A percentile compares a stretch with the other conserved stretches of the same genome.
Evolutionary conservation across 2,888 invertebrate species (phyloP).

Genomic region (Andrena chrysosceles): DNA sequence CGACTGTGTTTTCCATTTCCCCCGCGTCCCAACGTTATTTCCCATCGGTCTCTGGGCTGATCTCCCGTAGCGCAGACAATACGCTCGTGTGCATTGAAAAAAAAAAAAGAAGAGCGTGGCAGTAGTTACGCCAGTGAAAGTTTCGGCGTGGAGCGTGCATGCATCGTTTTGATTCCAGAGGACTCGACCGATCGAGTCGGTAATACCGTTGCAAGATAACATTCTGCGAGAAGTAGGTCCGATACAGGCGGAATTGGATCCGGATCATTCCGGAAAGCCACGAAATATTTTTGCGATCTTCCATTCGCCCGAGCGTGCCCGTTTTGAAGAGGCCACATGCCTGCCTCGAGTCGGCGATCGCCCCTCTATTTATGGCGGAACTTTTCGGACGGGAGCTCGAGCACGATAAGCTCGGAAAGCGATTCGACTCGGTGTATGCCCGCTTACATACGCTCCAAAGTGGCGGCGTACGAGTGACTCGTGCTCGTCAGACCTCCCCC

Average conservation of each 20-base stretch:
- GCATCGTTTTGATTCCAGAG: neutral
- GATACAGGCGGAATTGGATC: constrained; percentile 50
- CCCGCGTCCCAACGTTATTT: neutral
- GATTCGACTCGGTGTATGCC: constrained; percentile 25
- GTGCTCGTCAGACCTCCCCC: constrained; percentile 25
- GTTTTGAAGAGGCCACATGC: neutral
- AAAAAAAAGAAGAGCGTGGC: neutral
- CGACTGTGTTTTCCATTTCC: constrained; percentile 4
- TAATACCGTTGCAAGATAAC: constrained; percentile 52
- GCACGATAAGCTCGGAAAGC: constrained; percentile 57
- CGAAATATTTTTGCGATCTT: constrained; percentile 55
- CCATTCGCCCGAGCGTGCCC: constrained; percentile 37
- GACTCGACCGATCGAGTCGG: neutral
- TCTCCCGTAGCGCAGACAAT: neutral
- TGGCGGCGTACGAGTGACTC: constrained; percentile 33
- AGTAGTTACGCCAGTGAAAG: neutral
- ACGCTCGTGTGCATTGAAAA: too few relatives aligned
- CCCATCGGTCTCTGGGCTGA: neutral
- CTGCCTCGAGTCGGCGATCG: constrained; percentile 7
- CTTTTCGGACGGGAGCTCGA: constrained; percentile 47
- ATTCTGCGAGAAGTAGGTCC: constrained; percentile 48
- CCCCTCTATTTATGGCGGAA: constrained; percentile 59
- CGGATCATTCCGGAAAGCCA: constrained; percentile 50
- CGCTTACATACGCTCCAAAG: constrained; percentile 42
- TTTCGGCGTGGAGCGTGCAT: neutral